A percentile compares a stretch with the other conserved stretches of the same genome.
phyloP scores from a whole-genome alignment of 2,888 invertebrate species.

The Phragmatobia fuliginosa region DNA sequence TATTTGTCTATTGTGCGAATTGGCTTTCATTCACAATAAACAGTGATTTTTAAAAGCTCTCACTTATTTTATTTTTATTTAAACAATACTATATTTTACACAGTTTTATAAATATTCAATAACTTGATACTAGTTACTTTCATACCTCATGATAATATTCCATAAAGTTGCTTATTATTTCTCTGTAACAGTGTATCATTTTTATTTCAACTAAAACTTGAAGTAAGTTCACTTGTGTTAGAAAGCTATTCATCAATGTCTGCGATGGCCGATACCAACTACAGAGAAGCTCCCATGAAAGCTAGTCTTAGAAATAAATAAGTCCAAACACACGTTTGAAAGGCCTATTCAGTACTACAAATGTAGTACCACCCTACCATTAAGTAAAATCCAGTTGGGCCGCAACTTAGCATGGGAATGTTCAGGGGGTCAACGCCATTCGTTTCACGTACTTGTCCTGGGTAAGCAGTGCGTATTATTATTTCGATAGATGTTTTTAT shows the following conservation, averaged over 20 bases:
- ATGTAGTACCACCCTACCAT: slow-evolving; percentile 78
- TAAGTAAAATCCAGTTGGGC: slow-evolving; percentile 81
- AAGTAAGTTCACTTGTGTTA: slow-evolving; percentile 46
- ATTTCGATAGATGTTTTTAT: slow-evolving; percentile 86
- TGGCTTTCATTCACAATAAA: not conserved
- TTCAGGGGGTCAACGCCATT: slow-evolving; percentile 85
- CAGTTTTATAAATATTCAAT: not conserved
- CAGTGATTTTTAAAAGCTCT: not conserved
- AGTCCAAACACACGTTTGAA: slow-evolving; percentile 78
- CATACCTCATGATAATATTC: too few relatives aligned
- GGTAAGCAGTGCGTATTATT: slow-evolving; percentile 84
- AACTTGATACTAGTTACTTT: not conserved
- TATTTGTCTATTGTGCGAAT: slow-evolving; percentile 46
- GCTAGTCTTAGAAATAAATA: slow-evolving; percentile 82
- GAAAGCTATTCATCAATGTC: slow-evolving; percentile 56
- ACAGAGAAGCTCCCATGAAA: slow-evolving; percentile 68
- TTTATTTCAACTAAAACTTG: slow-evolving; percentile 18
- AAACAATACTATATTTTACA: not conserved
- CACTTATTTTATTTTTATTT: not conserved
- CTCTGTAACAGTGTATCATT: not conserved
- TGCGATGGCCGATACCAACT: slow-evolving; percentile 43
- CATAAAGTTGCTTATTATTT: not conserved
- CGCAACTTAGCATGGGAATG: slow-evolving; percentile 81
- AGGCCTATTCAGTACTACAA: slow-evolving; percentile 75
- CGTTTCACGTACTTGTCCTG: slow-evolving; percentile 84